These are phyloP conservation scores for Dryomyza anilis DNA, from an alignment of 2,888 invertebrate species.

Conservation along the genomic window DNA sequence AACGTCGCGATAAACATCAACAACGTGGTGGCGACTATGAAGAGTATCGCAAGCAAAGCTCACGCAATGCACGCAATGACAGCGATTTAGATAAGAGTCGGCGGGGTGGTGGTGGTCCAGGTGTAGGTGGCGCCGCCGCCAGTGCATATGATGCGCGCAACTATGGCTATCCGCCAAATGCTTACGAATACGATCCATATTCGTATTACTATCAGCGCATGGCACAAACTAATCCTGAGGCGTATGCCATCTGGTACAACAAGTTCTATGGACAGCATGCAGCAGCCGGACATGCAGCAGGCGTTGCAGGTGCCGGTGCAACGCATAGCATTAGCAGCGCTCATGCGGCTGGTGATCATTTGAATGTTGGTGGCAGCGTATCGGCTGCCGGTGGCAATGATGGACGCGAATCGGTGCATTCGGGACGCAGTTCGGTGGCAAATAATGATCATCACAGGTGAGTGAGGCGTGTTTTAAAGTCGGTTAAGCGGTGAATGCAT, in stretches of 20 bases:
- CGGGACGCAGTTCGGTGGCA: conserved; percentile 81
- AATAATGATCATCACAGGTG: conserved; percentile 71
- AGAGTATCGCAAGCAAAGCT: conserved; percentile 57
- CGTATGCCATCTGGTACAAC: conserved; percentile 79
- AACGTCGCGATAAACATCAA: conserved; percentile 40
- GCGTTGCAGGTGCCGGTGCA: conserved; percentile 9
- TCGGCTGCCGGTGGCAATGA: conserved; percentile 62
- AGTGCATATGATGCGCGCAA: too few species aligned
- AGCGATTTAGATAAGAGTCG: conserved; percentile 55
- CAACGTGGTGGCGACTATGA: conserved; percentile 51
- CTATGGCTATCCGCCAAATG: conserved; percentile 42
- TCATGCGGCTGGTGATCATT: neutral
- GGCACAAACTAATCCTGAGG: conserved; percentile 76
- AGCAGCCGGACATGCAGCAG: conserved; percentile 30
- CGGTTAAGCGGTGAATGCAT: neutral
- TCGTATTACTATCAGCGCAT: conserved; percentile 77
- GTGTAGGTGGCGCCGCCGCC: conserved; percentile 43
- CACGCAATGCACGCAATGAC: conserved; percentile 54
- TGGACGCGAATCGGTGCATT: conserved; percentile 80
- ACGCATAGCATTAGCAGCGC: too few species aligned
- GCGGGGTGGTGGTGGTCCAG: conserved; percentile 36
- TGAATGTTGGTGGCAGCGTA: conserved; percentile 7
- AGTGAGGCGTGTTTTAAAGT: conserved; percentile 25
- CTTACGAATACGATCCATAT: conserved; percentile 65
- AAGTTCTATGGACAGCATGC: conserved; percentile 66